Evolutionary conservation across 2,888 invertebrate species (phyloP).

Genomic region (Hedychridium roseum): DNA sequence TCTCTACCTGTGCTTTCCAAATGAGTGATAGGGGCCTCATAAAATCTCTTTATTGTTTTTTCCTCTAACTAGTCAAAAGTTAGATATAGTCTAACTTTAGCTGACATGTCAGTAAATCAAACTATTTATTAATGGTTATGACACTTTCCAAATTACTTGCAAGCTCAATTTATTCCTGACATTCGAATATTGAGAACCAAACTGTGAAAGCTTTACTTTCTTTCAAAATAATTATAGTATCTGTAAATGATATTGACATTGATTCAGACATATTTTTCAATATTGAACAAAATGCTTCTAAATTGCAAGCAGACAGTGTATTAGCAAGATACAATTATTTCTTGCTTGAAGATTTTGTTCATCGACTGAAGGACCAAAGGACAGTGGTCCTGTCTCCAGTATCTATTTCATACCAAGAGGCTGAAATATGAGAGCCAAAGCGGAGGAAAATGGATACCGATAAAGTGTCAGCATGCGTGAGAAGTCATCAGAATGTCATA

Average conservation of each 20-base stretch:
- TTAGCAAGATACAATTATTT: conserved; percentile 8
- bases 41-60: conserved; percentile 1
- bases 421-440: conserved; percentile 64
- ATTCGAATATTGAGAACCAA: too few species aligned
- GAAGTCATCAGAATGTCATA: conserved; percentile 62
- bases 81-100: too few species aligned
- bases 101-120: too few species aligned
- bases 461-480: conserved; percentile 61
- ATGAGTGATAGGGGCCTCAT: too few species aligned
- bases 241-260: conserved; percentile 1
- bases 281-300: conserved; percentile 19
- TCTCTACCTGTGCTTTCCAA: too few species aligned
- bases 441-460: conserved; percentile 54
- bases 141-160: too few species aligned
- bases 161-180: too few species aligned
- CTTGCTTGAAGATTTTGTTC: background rate
- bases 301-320: conserved; percentile 9
- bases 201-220: too few species aligned
- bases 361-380: conserved; percentile 18
- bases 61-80: background rate
- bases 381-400: conserved; percentile 13
- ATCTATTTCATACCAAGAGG: conserved; percentile 21
- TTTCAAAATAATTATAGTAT: too few species aligned
- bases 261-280: background rate
- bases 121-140: too few species aligned